Evolutionary conservation across 2,888 invertebrate genomes (phyloP), one percentile per base, ranked within the genome.

Genomic region (Dorcus hopei): DNA sequence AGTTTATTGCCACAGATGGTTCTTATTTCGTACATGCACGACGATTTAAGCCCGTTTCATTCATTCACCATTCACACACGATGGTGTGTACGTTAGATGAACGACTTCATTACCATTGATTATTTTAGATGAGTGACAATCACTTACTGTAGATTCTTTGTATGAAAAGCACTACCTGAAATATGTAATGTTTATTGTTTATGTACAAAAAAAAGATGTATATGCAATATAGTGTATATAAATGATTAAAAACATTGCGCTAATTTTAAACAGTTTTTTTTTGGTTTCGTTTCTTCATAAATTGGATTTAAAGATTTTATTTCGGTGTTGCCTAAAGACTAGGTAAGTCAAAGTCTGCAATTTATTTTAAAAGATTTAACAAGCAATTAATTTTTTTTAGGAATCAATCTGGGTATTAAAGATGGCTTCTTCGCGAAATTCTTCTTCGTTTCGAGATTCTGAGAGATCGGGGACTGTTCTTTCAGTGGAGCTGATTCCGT

Each of bases 91-190:
- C 39, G 49, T 14, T 50, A 26, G 39, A 43, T 47, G 47, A 33
- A 33, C 26, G 26, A 33, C 26, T 57, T 58, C 40, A 42, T 49
- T 48, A 38, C 42, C 52, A 19, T 39, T 38, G 49, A 49, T 56
- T 58, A 56, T 39, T 54, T 57, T 54, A 56, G 52, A 43, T 57
- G 63, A 61, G 61, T 62, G 65, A 65, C 65, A 65, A 65, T 65
- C 65, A 65, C 65, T 54, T 57, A 57, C 14, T 57, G 41, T 52
- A 52, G 52, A 52, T 38, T 33, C 26, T 33, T 52, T 52, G 40
- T 40, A 33, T 39, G 43, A 42, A 53, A 48, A 58, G 58, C 53
- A 58, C 58, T 58, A 58, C 58, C 58, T 58, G 58, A 58, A 51
- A 48, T 54, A 58, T 53, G 49, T 47, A 41, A 52, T 57, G 54